Base-by-base conservation (phyloP, 2,113 vertebrate genomes). In the Tachysurus vachellii region DNA sequence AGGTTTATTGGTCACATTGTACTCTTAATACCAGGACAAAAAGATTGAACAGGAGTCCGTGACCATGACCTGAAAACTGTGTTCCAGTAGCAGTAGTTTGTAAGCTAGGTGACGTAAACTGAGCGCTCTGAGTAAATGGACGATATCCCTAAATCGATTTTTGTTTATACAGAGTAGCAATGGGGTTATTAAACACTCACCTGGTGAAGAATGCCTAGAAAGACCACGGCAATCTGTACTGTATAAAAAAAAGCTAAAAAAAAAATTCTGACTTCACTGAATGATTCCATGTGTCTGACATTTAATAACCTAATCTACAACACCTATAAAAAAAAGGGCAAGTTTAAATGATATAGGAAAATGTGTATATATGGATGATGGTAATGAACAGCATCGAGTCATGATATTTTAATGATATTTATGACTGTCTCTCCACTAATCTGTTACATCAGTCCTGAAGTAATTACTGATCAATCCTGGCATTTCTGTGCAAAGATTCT, bases 1-100 rank as follows among this genome's bases (percentile, higher is more conserved):
- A 57, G 81, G 81, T 88, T 71, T 79, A 86, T 56, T 70, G 84
- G 62, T 85, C 84, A 83, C 47, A 8, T 75, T 88, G 89, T 73
- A 56, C 84, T 87, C 2, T 53, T 86, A 87, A 70, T 87, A 84
- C 68, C 73, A 70, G 85, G 31, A 87, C 76, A 86, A 70, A 70
- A 70, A 50, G 19, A 53, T 50, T 10, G 57, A 62, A 85, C 44
- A 79, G 59, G 59, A 79, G 84, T 53, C 61, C 47, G 19, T 79
- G 28, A 80, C 85, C 47, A n/a, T 79, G 28, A 80, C 85, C 50
- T 80, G 76, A 66, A 80, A 59, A 21, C 56, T 0, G 50, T 0
- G 50, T 36, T 77, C 9, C 54, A 36, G 28, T 16, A 23, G 17
- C 23, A 28, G 23, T 0, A 36, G 59, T 42, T 13, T 36, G 54